A percentile compares a stretch with the other conserved stretches of the same genome.
phyloP scores from a whole-genome alignment of 2,797 vertebrate species.

The Chloroceryle inda region DNA sequence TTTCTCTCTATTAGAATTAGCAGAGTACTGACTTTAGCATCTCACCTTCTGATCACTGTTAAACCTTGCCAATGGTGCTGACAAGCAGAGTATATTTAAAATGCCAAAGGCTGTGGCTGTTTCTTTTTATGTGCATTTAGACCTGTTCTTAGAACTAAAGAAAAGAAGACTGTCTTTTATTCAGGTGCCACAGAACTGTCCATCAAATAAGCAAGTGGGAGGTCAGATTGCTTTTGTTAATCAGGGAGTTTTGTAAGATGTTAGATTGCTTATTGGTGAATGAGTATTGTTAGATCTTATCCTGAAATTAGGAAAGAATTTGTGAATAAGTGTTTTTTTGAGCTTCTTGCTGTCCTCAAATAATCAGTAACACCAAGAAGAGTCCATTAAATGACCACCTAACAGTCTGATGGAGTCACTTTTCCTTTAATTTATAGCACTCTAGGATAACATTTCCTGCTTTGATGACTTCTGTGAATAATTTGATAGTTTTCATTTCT shows the following conservation, averaged over 20 bases:
- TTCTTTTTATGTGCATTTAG: background rate
- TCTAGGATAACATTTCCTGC: background rate
- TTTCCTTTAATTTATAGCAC: background rate
- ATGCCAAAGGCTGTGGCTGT: background rate
- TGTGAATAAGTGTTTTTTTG: background rate
- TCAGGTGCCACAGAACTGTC: background rate
- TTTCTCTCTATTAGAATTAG: background rate
- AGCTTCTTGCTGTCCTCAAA: background rate
- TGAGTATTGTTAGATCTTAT: background rate
- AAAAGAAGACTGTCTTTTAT: background rate
- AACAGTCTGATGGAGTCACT: background rate
- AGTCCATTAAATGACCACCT: background rate
- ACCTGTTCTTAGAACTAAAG: background rate
- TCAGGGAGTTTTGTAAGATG: background rate
- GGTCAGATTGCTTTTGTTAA: background rate
- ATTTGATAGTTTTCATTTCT: background rate
- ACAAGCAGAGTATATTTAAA: background rate
- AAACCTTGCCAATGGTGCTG: background rate
- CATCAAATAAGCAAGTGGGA: background rate
- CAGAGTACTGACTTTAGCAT: background rate
- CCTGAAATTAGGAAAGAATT: background rate
- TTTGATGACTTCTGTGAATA: background rate
- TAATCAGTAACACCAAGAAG: background rate
- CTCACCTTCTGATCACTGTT: background rate
- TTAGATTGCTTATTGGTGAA: background rate